Evolutionary conservation across 2,113 vertebrate species (phyloP).

Genomic region (Oxygymnocypris stewartii): DNA sequence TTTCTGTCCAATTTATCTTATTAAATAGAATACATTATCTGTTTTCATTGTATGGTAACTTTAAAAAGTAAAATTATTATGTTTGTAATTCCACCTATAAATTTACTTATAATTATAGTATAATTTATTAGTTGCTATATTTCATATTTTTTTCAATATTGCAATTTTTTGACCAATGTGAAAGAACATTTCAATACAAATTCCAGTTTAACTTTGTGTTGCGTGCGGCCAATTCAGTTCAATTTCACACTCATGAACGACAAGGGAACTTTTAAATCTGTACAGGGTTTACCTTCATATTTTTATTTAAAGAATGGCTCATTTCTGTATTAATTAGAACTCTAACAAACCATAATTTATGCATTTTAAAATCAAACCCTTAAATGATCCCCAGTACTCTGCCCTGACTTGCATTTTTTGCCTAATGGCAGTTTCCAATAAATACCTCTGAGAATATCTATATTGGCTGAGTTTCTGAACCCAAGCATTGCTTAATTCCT

Average conservation of each 20-base stretch:
- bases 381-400: not conserved
- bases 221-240: not conserved
- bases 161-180: not conserved
- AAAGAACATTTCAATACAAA: not conserved
- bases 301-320: not conserved
- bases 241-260: not conserved
- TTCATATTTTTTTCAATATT: not conserved
- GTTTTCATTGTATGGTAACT: not conserved
- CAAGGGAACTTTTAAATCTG: not conserved
- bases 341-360: not conserved
- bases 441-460: not conserved
- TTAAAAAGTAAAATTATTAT: not conserved
- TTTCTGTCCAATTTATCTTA: not conserved
- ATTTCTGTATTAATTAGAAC: not conserved
- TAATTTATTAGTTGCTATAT: not conserved
- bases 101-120: not conserved
- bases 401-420: not conserved
- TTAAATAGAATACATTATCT: not conserved
- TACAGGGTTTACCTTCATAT: not conserved
- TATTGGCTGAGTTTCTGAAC: not conserved
- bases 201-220: not conserved
- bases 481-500: not conserved
- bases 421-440: conserved; percentile 10
- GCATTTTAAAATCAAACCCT: not conserved
- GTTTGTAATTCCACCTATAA: not conserved